Conservation (phyloP, 2,113 vertebrate genomes). For the Notothenia rossii region DNA sequence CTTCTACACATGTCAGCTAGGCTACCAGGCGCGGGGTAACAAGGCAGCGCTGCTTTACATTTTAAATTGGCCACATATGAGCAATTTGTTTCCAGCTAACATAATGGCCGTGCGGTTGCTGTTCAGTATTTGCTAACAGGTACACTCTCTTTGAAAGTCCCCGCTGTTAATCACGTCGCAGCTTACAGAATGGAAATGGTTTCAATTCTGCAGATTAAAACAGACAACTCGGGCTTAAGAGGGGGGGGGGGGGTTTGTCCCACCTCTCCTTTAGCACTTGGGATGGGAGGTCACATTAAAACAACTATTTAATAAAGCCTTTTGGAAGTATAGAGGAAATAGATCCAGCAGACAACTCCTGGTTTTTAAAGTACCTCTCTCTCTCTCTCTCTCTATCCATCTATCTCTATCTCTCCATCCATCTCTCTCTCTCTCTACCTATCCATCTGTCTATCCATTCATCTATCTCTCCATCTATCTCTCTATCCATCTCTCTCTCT, state of each 20-base stretch:
- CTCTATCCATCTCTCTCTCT: too few species aligned
- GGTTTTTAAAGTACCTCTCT: too few species aligned
- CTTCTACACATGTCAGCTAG: conserved; percentile 55
- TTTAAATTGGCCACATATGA: conserved; percentile 78
- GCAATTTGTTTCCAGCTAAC: conserved; percentile 83
- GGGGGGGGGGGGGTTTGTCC: neutral
- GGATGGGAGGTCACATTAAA: too few species aligned
- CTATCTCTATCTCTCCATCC: too few species aligned
- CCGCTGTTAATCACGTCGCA: conserved; percentile 47
- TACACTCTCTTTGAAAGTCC: conserved; percentile 64
- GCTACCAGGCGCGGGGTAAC: conserved; percentile 62
- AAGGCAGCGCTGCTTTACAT: conserved; percentile 43
- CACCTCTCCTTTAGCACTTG: conserved; percentile 35
- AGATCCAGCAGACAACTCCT: too few species aligned
- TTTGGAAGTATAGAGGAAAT: too few species aligned
- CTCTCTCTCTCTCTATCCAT: too few species aligned
- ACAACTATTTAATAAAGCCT: too few species aligned
- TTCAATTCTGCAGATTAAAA: conserved; percentile 53
- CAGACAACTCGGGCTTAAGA: neutral
- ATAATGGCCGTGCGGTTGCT: conserved; percentile 71
- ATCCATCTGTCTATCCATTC: too few species aligned
- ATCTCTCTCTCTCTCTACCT: too few species aligned
- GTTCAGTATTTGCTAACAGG: conserved; percentile 78
- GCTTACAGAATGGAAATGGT: conserved; percentile 52
- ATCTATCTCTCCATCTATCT: too few species aligned